Base-by-base conservation (phyloP, 2,113 vertebrate genomes). In the Ptychochromis oligacanthus region DNA sequence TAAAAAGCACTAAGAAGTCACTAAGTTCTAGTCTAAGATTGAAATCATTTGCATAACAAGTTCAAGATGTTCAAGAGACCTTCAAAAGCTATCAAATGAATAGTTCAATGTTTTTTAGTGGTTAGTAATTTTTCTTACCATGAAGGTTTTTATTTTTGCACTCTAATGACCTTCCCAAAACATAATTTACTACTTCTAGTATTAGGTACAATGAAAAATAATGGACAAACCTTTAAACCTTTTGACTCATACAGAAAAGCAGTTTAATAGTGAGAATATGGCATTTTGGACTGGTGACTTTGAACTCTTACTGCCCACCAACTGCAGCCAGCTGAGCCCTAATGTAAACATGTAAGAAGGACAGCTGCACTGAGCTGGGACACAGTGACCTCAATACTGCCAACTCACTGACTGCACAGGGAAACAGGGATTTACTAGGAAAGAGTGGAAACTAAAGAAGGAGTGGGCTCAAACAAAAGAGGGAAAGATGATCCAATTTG, bases 311-410 rank as follows among this genome's bases (percentile, higher is more conserved):
- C 86, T 92, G 87, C 89, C 87, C 87, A 83, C 85, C 84, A 49
- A 77, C 89, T 91, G 64, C 75, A 91, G 89, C 89, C 87, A 75
- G 84, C 83, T 82, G 72, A 86, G 87, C 82, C 46, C 80, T 78
- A 93, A 92, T 90, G 91, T 91, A 94, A 95, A 95, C 91, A 94
- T 75, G 72, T 36, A 87, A 91, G 84, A 76, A 76, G 88, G 91
- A 94, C 93, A 94, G 93, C 92, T 94, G 93, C 89, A 90, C 74
- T 80, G 87, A 83, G 77, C 90, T 87, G 79, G 91, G 90, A 93
- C 87, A 87, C 85, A 77, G 77, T 78, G 93, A 94, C 92, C 93
- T 94, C 90, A 87, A 85, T 83, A 84, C 90, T 92, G 90, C 90
- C 91, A 92, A 91, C 92, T 93, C 93, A 88, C 81, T 81, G 89